phyloP scores from a whole-genome alignment of 2,888 invertebrate genomes.

The Cyclophora albipunctata region DNA sequence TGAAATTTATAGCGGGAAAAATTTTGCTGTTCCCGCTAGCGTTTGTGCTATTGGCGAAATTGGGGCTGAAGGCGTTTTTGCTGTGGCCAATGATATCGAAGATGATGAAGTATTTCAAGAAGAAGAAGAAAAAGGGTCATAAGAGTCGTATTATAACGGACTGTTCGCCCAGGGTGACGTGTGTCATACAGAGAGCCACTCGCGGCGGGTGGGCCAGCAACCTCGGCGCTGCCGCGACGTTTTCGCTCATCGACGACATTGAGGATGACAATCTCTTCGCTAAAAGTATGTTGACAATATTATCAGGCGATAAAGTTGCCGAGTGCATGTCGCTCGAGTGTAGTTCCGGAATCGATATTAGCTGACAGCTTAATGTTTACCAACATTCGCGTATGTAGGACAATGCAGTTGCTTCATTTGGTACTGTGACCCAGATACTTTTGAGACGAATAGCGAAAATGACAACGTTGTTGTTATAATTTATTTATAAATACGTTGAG shows the following conservation, averaged over 20 bases:
- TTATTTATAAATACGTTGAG: slow-evolving; percentile 27
- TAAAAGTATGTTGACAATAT: slow-evolving; percentile 54
- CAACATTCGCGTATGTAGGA: slow-evolving; percentile 41
- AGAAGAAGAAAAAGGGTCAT: slow-evolving; percentile 55
- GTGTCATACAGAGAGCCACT: slow-evolving; percentile 52
- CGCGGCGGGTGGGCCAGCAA: slow-evolving; percentile 49
- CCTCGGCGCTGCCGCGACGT: slow-evolving; percentile 58
- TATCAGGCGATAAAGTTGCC: slow-evolving; percentile 63
- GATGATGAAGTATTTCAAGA: slow-evolving; percentile 61
- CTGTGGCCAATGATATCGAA: slow-evolving; percentile 67
- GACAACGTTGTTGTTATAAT: slow-evolving; percentile 31
- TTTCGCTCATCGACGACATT: slow-evolving; percentile 56
- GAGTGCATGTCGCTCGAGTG: slow-evolving; percentile 67
- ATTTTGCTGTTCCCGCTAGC: slow-evolving; percentile 55
- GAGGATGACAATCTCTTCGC: slow-evolving; percentile 55
- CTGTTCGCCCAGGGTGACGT: slow-evolving; percentile 59
- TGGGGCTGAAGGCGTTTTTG: slow-evolving; percentile 57
- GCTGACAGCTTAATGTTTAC: slow-evolving; percentile 54
- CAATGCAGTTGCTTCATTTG: slow-evolving; percentile 30
- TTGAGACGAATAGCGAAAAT: slow-evolving; percentile 27
- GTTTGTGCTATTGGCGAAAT: slow-evolving; percentile 52
- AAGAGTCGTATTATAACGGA: slow-evolving; percentile 55
- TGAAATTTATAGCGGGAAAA: slow-evolving; percentile 60
- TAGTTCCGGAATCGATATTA: slow-evolving; percentile 62
- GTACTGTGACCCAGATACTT: slow-evolving; percentile 34